Percentiles rank a stretch among this genome's conserved stretches.
These are phyloP conservation scores for Holothuria leucospilota DNA, from an alignment of 53 echinoderm and acorn worm genomes.

Conservation along the genomic window DNA sequence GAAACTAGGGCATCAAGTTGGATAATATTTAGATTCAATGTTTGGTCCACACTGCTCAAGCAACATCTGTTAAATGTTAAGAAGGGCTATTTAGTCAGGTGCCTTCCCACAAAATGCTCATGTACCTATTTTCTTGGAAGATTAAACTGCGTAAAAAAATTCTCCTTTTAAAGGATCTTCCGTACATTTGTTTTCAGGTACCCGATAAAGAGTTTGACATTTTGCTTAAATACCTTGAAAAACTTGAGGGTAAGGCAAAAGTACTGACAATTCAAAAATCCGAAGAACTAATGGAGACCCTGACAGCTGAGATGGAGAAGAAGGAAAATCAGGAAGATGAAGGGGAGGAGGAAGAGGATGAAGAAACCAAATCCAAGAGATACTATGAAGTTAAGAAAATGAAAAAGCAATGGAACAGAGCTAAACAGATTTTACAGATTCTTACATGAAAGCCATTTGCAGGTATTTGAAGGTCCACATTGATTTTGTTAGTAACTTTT, in stretches of 20 bases:
- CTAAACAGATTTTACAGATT: slow-evolving; percentile 7
- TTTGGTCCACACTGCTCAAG: too few relatives aligned
- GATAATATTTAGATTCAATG: too few relatives aligned
- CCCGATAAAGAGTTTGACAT: slow-evolving; percentile 11
- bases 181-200: background rate
- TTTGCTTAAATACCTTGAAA: slow-evolving; percentile 29
- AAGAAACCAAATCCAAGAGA: background rate
- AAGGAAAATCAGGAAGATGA: background rate
- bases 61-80: too few relatives aligned
- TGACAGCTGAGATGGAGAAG: background rate
- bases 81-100: too few relatives aligned
- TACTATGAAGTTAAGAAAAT: slow-evolving; percentile 3
- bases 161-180: too few relatives aligned
- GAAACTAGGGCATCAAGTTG: too few relatives aligned
- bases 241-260: slow-evolving; percentile 17
- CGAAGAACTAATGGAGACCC: background rate
- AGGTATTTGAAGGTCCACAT: too few relatives aligned
- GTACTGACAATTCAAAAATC: slow-evolving; percentile 14
- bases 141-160: too few relatives aligned
- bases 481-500: too few relatives aligned
- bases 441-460: background rate
- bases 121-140: too few relatives aligned
- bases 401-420: slow-evolving; percentile 26
- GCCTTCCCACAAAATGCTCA: too few relatives aligned
- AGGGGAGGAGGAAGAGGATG: background rate